Evolutionary conservation across 2,113 vertebrate genomes (phyloP), one percentile per base, ranked within the genome.

Genomic region (Candoia aspera): DNA sequence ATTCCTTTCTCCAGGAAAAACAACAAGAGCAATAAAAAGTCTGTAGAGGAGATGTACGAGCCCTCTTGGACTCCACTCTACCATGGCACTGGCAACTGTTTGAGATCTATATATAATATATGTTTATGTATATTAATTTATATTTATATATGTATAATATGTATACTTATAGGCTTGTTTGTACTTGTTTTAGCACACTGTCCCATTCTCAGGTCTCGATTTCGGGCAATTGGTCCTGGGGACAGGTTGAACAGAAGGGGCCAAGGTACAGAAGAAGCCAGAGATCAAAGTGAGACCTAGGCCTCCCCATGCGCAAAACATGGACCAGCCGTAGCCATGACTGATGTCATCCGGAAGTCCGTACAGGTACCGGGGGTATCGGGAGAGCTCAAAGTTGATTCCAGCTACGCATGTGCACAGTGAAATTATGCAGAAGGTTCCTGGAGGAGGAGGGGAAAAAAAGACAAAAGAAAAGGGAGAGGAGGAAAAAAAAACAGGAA

Each of bases 391-490:
- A 0, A 99, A 99, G 98, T 99, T 99, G 97, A 99, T 99, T 96
- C 98, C 99, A 12, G 99, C 99, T 93, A 99, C 99, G 0, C 99
- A 99, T 92, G 99, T 99, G 96, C 99, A 99, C 97, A 99, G 98
- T 97, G 99, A 99, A 95, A 99, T 99, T 97, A 99, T 99, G 97
- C 99, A 99, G 98, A 99, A 99, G 91, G 99, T 99, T 94, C 99
- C 99, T 99, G 97, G 86, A 96, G 95, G 62, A 96, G 92, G 94
- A 84, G 0, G 90, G 92, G 92, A 88, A 0, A 53, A 93, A 55
- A 12, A 42, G 23, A 73, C 13, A 92, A 68, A 54, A 86, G 95
- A 92, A 6, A 19, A 93, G 26, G 54, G 92, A 29, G 79, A 79
- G 42, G n/a, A 91, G n/a, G 91, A 94, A 13, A 93, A 11, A 96